Conservation (phyloP, 2,113 vertebrate genomes). For the Furnarius figulus region DNA sequence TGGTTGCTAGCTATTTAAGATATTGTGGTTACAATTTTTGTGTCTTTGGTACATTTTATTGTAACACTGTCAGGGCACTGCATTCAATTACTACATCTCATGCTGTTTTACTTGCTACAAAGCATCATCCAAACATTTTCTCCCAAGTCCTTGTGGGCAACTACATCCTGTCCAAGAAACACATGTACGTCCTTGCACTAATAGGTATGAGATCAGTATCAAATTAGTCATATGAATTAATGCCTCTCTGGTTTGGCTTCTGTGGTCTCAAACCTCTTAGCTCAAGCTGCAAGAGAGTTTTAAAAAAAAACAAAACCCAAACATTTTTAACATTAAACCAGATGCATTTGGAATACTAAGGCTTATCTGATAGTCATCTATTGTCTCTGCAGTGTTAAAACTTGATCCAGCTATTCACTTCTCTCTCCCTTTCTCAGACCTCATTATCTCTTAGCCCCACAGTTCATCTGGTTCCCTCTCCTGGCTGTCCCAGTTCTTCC, state of each 20-base stretch:
- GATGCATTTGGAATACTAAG: background rate
- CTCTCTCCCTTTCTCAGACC: background rate
- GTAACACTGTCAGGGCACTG: conserved; percentile 25
- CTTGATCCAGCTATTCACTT: background rate
- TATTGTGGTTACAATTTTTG: conserved; percentile 47
- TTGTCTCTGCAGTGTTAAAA: background rate
- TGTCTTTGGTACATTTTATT: conserved; percentile 29
- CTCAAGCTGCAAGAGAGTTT: background rate
- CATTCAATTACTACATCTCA: conserved; percentile 47
- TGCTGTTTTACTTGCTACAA: conserved; percentile 41
- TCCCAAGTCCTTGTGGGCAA: conserved; percentile 18
- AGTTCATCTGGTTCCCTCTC: background rate
- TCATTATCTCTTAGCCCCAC: background rate
- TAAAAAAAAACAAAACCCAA: background rate
- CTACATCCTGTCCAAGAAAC: background rate
- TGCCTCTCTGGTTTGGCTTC: background rate
- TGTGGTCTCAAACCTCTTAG: background rate
- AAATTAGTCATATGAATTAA: background rate
- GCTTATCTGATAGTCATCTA: background rate
- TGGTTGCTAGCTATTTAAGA: conserved; percentile 22
- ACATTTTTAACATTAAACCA: background rate
- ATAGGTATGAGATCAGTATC: background rate
- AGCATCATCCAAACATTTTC: background rate
- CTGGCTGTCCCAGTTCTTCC: background rate
- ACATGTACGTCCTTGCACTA: background rate